These are phyloP conservation scores for Nipponacmea schrenckii DNA, from an alignment of 2,888 invertebrate species.

Conservation along the genomic window DNA sequence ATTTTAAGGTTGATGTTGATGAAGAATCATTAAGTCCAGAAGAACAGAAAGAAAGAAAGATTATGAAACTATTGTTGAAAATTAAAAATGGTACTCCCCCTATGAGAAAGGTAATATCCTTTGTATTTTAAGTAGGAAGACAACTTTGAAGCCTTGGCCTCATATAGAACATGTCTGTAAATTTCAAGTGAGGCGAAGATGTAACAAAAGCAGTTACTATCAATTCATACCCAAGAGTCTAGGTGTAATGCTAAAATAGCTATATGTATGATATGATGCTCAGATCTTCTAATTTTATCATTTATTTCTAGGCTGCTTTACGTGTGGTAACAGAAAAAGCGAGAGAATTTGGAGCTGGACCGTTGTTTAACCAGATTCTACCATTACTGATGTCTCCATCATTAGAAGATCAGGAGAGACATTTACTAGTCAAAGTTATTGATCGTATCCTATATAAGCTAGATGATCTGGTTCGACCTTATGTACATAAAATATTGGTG, in stretches of 20 bases:
- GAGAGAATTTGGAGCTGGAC: slow-evolving; percentile 97
- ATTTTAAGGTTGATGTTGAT: slow-evolving; percentile 84
- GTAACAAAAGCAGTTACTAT: too few relatives aligned
- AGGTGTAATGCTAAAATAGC: too few relatives aligned
- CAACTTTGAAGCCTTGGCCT: too few relatives aligned
- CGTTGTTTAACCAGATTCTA: slow-evolving; percentile 97
- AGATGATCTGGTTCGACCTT: slow-evolving; percentile 97
- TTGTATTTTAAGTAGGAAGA: not conserved
- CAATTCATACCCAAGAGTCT: too few relatives aligned
- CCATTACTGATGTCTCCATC: slow-evolving; percentile 99
- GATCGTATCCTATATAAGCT: slow-evolving; percentile 98
- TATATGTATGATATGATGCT: too few relatives aligned
- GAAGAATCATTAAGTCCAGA: slow-evolving; percentile 95
- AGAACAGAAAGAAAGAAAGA: slow-evolving; percentile 97
- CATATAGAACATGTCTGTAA: too few relatives aligned
- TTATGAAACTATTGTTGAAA: slow-evolving; percentile 97
- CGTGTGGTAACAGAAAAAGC: slow-evolving; percentile 99
- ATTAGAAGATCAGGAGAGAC: slow-evolving; percentile 98
- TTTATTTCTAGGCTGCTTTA: slow-evolving; percentile 76
- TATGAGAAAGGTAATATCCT: slow-evolving; percentile 83
- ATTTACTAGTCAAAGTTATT: slow-evolving; percentile 97
- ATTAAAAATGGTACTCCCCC: slow-evolving; percentile 99
- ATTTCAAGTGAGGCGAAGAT: too few relatives aligned
- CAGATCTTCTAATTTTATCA: not conserved
- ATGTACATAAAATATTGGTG: slow-evolving; percentile 99